These are phyloP conservation scores for Trachythela sp. DNA, from an alignment of 64 coral and sea anemone genomes.

Conservation along the genomic window DNA sequence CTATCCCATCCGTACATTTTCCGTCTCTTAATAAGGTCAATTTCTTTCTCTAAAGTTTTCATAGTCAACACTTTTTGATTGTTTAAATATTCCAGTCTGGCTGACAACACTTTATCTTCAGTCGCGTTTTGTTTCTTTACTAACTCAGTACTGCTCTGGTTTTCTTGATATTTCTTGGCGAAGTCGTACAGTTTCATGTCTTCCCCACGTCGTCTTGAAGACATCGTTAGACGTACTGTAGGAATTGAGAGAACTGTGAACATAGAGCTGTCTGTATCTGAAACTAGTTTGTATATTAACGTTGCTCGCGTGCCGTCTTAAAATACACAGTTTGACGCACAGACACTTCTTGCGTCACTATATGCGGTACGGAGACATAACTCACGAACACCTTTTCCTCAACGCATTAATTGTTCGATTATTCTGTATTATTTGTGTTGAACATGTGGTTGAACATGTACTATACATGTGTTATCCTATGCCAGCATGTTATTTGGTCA, in stretches of 20 bases:
- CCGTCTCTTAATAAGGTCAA: neutral
- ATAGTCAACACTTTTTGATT: neutral
- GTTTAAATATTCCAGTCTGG: conserved; percentile 6
- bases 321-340: too few species aligned
- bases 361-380: too few species aligned
- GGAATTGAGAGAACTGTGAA: too few species aligned
- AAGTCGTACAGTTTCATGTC: neutral
- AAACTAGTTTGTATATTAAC: too few species aligned
- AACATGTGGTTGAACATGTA: too few species aligned
- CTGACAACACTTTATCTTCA: conserved; percentile 1
- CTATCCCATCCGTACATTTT: neutral
- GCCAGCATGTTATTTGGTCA: neutral
- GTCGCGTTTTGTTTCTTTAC: conserved; percentile 15
- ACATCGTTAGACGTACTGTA: neutral
- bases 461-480: neutral
- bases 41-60: conserved; percentile 10
- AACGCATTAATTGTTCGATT: too few species aligned
- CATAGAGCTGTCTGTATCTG: too few species aligned
- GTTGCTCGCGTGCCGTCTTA: too few species aligned
- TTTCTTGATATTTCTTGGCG: conserved; percentile 16
- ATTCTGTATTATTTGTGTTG: too few species aligned
- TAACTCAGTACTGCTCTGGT: neutral
- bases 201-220: neutral
- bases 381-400: too few species aligned
- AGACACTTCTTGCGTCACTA: too few species aligned